Percentiles rank a stretch among this genome's conserved stretches.
phyloP scores from a whole-genome alignment of 1,140 invertebrate genomes.

The Pseudobourletiella spinata region DNA sequence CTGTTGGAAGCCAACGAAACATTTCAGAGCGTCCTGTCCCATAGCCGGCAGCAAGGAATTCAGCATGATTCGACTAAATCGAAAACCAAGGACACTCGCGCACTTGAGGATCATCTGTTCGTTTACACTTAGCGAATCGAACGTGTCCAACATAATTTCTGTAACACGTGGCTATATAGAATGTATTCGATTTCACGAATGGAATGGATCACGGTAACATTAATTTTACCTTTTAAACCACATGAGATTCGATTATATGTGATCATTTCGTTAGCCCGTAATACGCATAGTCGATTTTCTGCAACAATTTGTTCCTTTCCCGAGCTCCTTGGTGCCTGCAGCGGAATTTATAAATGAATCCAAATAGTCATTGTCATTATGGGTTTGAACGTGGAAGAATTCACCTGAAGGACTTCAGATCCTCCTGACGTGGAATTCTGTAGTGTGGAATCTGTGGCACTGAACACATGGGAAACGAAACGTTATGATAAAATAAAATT shows the following conservation, averaged over 20 bases:
- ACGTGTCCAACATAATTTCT: conserved; percentile 46
- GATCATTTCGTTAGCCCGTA: neutral
- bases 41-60: conserved; percentile 2
- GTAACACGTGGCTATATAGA: too few species aligned
- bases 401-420: too few species aligned
- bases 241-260: neutral
- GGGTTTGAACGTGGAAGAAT: too few species aligned
- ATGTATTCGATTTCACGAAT: too few species aligned
- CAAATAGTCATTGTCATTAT: too few species aligned
- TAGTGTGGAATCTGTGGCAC: too few species aligned
- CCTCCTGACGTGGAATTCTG: too few species aligned
- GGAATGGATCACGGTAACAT: neutral
- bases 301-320: too few species aligned
- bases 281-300: neutral
- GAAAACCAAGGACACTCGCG: conserved; percentile 50
- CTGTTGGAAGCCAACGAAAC: conserved; percentile 8
- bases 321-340: too few species aligned
- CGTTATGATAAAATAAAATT: too few species aligned
- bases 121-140: conserved; percentile 48
- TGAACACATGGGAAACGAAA: too few species aligned
- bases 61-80: conserved; percentile 49
- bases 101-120: conserved; percentile 54
- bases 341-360: too few species aligned
- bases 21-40: conserved; percentile 19
- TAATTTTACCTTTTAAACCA: neutral